These are phyloP conservation scores for Enteromius fasciolatus DNA, from an alignment of 2,797 vertebrate species.

Conservation along the genomic window DNA sequence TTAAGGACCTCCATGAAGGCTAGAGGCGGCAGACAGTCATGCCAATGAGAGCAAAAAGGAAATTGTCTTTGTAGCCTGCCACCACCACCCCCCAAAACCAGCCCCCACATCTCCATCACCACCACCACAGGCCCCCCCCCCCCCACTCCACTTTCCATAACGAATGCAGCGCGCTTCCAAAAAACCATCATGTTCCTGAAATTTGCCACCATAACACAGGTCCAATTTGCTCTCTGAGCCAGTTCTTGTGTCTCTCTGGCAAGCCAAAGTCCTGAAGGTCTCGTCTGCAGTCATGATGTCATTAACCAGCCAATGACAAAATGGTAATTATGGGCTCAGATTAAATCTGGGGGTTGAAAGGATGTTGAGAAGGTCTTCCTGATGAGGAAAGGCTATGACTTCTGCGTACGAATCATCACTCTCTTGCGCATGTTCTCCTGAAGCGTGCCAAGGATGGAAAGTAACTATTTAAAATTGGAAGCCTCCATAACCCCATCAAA, in stretches of 20 bases:
- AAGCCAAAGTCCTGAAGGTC: constrained; percentile 21
- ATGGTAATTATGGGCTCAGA: constrained; percentile 78
- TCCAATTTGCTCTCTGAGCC: constrained; percentile 36
- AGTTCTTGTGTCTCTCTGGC: constrained; percentile 50
- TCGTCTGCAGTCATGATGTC: constrained; percentile 74
- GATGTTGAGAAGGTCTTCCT: constrained; percentile 63
- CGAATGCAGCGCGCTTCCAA: constrained; percentile 55
- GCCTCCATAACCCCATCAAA: constrained; percentile 75
- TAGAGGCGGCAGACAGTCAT: constrained; percentile 84
- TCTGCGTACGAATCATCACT: constrained; percentile 61
- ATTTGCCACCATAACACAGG: constrained; percentile 30
- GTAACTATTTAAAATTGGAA: constrained; percentile 78
- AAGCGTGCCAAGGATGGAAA: constrained; percentile 81
- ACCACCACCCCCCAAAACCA: constrained; percentile 59
- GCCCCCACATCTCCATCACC: constrained; percentile 63
- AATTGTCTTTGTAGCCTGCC: constrained; percentile 80
- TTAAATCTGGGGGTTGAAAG: constrained; percentile 73
- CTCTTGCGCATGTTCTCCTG: constrained; percentile 30
- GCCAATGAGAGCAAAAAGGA: constrained; percentile 83
- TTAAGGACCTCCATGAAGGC: constrained; percentile 88
- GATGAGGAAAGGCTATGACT: constrained; percentile 75
- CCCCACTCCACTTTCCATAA: constrained; percentile 58
- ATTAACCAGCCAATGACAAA: constrained; percentile 72
- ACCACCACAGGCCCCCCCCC: constrained; percentile 46
- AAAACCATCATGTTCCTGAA: constrained; percentile 41